These are phyloP conservation scores for Crematogaster levior DNA, from an alignment of 2,888 invertebrate species.

Conservation along the genomic window DNA sequence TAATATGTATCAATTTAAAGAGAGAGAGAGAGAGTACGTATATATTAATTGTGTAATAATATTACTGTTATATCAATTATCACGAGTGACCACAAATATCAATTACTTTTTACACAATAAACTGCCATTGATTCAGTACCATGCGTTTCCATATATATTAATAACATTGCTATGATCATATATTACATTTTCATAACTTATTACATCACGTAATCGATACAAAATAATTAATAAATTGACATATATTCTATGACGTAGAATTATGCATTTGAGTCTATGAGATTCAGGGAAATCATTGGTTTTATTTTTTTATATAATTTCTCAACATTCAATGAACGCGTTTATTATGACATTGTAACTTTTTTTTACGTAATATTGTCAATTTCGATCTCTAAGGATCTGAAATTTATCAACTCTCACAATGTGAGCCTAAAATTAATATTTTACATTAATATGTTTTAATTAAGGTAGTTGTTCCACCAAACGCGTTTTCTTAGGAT, in stretches of 20 bases:
- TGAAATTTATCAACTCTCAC: neutral
- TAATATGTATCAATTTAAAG: neutral
- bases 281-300: neutral
- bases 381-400: neutral
- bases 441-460: neutral
- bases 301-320: neutral
- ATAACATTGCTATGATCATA: neutral
- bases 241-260: neutral
- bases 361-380: neutral
- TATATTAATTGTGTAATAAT: neutral
- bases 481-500: no score
- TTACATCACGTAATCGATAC: neutral
- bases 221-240: neutral
- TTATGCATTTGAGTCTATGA: neutral
- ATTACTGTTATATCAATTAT: neutral
- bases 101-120: neutral
- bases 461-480: no score
- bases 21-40: no score
- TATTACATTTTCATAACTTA: neutral
- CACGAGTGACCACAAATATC: neutral
- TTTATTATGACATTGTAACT: neutral
- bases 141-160: neutral
- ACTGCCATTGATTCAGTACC: neutral
- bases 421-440: neutral
- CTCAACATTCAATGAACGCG: neutral